Evolutionary conservation across 2,888 invertebrate genomes (phyloP).

Genomic region (Ectropis crepuscularia): DNA sequence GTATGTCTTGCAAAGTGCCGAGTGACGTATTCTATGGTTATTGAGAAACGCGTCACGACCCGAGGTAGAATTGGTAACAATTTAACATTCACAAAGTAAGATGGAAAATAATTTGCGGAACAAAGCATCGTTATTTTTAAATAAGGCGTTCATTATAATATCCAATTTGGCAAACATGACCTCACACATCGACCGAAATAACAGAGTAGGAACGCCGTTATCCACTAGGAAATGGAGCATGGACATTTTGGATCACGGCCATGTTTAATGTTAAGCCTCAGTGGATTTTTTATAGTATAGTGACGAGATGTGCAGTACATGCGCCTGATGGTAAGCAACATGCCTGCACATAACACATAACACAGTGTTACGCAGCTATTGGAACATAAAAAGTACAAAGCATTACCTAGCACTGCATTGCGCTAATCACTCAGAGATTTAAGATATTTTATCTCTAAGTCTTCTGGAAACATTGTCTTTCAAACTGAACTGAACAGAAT

Average conservation of each 20-base stretch:
- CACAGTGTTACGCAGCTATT: no score
- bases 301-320: no score
- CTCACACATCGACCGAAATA: constrained; percentile 57
- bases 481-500: no score
- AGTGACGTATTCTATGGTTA: constrained; percentile 12
- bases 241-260: constrained; percentile 52
- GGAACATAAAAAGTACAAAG: no score
- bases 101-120: constrained; percentile 35
- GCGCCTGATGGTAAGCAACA: no score
- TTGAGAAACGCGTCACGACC: constrained; percentile 9
- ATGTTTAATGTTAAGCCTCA: constrained; percentile 20
- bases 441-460: no score
- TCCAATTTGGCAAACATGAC: constrained; percentile 58
- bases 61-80: constrained; percentile 16
- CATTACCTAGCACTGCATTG: no score
- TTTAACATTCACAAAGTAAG: constrained; percentile 28
- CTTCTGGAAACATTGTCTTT: no score
- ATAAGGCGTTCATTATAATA: constrained; percentile 49
- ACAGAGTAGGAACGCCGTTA: constrained; percentile 57
- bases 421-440: no score
- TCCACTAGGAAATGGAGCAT: constrained; percentile 60
- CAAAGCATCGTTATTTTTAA: constrained; percentile 38
- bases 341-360: no score
- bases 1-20: constrained; percentile 3
- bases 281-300: no score